phyloP scores from a whole-genome alignment of 1,140 invertebrate species.

The Diploscapter pachys region DNA sequence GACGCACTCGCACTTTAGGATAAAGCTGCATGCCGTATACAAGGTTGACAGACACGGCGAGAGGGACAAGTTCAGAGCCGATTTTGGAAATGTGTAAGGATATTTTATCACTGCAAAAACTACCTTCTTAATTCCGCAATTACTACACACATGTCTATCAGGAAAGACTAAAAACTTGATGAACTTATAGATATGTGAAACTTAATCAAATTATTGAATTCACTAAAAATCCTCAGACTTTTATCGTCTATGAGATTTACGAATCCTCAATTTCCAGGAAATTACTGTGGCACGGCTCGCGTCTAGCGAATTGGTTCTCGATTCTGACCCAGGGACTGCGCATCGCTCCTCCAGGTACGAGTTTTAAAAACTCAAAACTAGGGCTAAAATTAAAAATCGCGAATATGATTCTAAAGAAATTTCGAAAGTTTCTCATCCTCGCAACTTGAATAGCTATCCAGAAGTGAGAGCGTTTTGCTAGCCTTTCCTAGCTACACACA shows the following conservation, averaged over 20 bases:
- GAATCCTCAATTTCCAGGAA: conserved; percentile 82
- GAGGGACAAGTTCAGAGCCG: conserved; percentile 75
- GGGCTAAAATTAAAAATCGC: too few species aligned
- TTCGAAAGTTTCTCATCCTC: conserved; percentile 74
- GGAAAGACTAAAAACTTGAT: too few species aligned
- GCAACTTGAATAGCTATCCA: conserved; percentile 78
- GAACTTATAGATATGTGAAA: too few species aligned
- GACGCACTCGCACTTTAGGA: conserved; percentile 73
- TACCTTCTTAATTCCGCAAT: too few species aligned
- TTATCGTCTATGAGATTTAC: too few species aligned
- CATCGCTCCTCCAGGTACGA: conserved; percentile 89
- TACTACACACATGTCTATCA: too few species aligned
- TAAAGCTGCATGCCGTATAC: conserved; percentile 76
- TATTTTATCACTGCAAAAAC: conserved; percentile 69
- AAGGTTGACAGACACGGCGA: conserved; percentile 75
- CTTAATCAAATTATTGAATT: too few species aligned
- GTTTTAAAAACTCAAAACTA: too few species aligned
- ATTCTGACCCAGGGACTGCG: conserved; percentile 92
- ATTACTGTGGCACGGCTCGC: conserved; percentile 87
- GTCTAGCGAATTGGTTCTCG: conserved; percentile 86
- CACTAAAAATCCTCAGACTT: too few species aligned
- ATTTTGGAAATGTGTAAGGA: conserved; percentile 73
- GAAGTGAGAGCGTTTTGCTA: too few species aligned
- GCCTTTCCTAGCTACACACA: too few species aligned
- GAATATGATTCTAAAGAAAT: too few species aligned